A percentile compares a stretch with the other conserved stretches of the same genome.
Conservation (phyloP, 2,797 vertebrate species). For the Phoeniculus purpureus region DNA sequence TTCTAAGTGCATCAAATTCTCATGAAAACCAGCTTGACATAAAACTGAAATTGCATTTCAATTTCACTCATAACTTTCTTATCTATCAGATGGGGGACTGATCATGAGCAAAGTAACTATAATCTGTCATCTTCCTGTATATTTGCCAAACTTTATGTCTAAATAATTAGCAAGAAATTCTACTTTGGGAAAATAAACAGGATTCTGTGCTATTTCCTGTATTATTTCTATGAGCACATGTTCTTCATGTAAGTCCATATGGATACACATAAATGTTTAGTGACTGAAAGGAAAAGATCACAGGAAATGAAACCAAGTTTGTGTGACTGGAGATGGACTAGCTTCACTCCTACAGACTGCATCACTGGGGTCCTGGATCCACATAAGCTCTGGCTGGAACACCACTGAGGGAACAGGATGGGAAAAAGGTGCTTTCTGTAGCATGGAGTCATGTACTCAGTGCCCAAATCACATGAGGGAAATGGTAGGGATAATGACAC, state of each 20-base stretch:
- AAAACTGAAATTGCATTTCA: background rate
- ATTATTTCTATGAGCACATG: background rate
- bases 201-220: background rate
- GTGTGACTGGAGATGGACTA: background rate
- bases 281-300: background rate
- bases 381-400: background rate
- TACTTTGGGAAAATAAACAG: background rate
- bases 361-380: background rate
- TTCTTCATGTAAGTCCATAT: background rate
- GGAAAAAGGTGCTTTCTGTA: background rate
- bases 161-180: background rate
- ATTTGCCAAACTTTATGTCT: background rate
- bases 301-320: background rate
- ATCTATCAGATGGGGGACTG: background rate
- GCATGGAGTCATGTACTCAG: background rate
- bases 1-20: background rate
- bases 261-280: background rate
- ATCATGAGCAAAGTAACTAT: background rate
- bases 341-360: background rate
- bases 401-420: background rate
- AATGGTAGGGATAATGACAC: background rate
- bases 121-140: background rate
- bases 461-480: fast-evolving
- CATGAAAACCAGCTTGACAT: background rate
- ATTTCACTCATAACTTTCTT: background rate